Conservation (phyloP, 2,888 invertebrate species). For the Psylliodes chrysocephalus region DNA sequence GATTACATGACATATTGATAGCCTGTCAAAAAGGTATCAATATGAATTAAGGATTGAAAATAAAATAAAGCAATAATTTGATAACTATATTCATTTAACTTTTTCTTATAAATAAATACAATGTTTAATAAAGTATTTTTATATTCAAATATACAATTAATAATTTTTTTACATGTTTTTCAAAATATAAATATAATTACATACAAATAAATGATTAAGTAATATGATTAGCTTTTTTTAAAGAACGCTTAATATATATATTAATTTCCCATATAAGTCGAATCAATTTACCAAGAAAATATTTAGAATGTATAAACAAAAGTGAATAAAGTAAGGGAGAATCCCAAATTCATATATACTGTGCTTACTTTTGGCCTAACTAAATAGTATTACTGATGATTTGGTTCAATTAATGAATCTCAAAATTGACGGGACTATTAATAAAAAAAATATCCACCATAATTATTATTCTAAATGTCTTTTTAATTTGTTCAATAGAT, state of each 20-base stretch:
- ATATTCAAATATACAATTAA: slow-evolving; percentile 41
- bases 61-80: slow-evolving; percentile 18
- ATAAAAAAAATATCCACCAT: too few relatives aligned
- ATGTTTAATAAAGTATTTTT: slow-evolving; percentile 38
- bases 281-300: too few relatives aligned
- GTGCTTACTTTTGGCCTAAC: too few relatives aligned
- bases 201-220: background rate
- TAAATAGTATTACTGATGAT: too few relatives aligned
- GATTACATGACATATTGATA: too few relatives aligned
- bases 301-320: too few relatives aligned
- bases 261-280: background rate
- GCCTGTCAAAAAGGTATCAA: too few relatives aligned
- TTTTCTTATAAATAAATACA: slow-evolving; percentile 26
- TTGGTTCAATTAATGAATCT: too few relatives aligned
- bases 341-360: too few relatives aligned
- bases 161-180: slow-evolving; percentile 36
- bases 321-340: too few relatives aligned
- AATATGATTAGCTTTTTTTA: background rate
- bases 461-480: too few relatives aligned
- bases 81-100: slow-evolving; percentile 25
- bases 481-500: background rate
- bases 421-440: too few relatives aligned
- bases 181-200: slow-evolving; percentile 28
- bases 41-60: background rate
- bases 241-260: background rate